phyloP scores from a whole-genome alignment of 2,888 invertebrate genomes.

The Drosophila dives region DNA sequence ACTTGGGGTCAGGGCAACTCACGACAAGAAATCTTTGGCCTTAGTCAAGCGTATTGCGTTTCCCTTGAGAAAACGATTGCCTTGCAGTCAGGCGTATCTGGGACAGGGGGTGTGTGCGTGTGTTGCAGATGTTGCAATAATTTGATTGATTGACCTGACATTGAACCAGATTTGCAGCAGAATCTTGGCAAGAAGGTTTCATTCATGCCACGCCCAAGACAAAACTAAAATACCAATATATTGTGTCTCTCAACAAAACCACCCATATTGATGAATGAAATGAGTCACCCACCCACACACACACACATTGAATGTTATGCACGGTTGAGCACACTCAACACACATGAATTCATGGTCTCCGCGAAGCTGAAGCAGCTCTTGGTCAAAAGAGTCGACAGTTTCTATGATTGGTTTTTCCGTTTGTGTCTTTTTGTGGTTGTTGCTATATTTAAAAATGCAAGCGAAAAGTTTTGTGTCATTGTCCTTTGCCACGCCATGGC shows the following conservation, averaged over 20 bases:
- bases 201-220: constrained; percentile 47
- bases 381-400: constrained; percentile 14
- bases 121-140: constrained; percentile 38
- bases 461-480: constrained; percentile 58
- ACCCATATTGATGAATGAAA: constrained; percentile 12
- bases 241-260: constrained; percentile 56
- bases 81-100: constrained; percentile 40
- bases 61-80: constrained; percentile 41
- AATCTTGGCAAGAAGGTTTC: constrained; percentile 20
- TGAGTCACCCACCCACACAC: constrained; percentile 34
- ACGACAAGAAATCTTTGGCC: constrained; percentile 18
- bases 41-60: constrained; percentile 21
- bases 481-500: constrained; percentile 47
- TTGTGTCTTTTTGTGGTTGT: constrained; percentile 9
- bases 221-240: constrained; percentile 19
- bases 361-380: constrained; percentile 14
- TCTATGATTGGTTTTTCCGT: constrained; percentile 23
- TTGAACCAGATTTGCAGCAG: constrained; percentile 61
- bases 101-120: neutral
- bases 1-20: constrained; percentile 23
- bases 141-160: constrained; percentile 62
- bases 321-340: constrained; percentile 34
- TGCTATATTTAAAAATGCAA: constrained; percentile 36
- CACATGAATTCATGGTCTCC: neutral
- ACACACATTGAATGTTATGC: constrained; percentile 31